These are phyloP conservation scores for Aphaenogaster floridana DNA, from an alignment of 1,140 invertebrate genomes.

Conservation along the genomic window DNA sequence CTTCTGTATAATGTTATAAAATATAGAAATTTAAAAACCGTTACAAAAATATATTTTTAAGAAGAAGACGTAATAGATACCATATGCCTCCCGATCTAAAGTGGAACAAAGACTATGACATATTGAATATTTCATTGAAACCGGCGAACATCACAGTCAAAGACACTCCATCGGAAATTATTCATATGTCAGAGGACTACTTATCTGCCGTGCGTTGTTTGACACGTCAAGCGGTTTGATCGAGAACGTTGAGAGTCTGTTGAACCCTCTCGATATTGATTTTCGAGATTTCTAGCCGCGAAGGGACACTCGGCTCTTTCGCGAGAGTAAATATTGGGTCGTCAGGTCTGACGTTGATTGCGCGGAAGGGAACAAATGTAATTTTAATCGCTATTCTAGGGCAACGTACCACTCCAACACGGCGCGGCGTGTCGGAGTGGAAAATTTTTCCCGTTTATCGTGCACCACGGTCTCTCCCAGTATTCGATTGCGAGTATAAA, in stretches of 20 bases:
- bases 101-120: conserved; percentile 17
- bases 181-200: conserved; percentile 59
- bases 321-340: conserved; percentile 74
- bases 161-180: conserved; percentile 62
- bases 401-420: conserved; percentile 17
- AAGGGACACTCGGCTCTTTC: conserved; percentile 67
- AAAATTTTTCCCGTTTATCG: conserved; percentile 60
- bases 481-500: conserved; percentile 60
- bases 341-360: conserved; percentile 75
- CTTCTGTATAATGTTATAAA: not conserved
- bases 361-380: conserved; percentile 76
- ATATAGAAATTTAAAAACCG: not conserved
- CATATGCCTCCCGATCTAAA: not conserved
- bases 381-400: conserved; percentile 71
- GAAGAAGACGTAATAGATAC: not conserved
- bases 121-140: conserved; percentile 35
- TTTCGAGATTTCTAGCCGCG: conserved; percentile 74
- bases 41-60: not conserved
- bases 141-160: conserved; percentile 2
- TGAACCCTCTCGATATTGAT: conserved; percentile 74
- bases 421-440: not conserved
- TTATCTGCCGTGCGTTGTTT: conserved; percentile 55
- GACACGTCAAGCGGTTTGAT: conserved; percentile 66
- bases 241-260: conserved; percentile 58
- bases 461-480: not conserved